These are phyloP conservation scores for Amblyteles armatorius DNA, from an alignment of 2,888 invertebrate genomes.

Conservation along the genomic window DNA sequence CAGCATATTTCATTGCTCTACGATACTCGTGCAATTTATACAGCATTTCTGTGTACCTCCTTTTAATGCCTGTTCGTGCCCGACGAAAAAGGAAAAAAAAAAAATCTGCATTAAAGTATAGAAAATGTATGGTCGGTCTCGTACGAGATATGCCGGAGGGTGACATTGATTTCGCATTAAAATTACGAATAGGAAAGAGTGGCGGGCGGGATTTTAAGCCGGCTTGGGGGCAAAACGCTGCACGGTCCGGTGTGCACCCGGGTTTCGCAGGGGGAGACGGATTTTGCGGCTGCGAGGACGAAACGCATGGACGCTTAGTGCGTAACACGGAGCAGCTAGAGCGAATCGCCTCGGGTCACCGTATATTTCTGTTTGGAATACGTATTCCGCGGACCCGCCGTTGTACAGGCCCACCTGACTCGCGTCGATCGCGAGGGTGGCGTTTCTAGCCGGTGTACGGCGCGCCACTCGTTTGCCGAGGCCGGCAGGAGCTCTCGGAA, in stretches of 20 bases:
- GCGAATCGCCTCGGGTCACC: constrained; percentile 40
- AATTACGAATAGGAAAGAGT: constrained; percentile 57
- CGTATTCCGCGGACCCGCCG: constrained; percentile 14
- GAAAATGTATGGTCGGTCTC: background rate
- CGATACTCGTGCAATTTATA: constrained; percentile 7
- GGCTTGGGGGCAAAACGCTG: constrained; percentile 47
- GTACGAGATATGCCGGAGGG: constrained; percentile 57
- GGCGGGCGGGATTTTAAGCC: constrained; percentile 42
- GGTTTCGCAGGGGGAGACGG: constrained; percentile 25
- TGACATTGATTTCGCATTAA: constrained; percentile 73
- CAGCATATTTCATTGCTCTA: background rate
- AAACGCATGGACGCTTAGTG: constrained; percentile 49
- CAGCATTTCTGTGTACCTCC: background rate
- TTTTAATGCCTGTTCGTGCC: background rate
- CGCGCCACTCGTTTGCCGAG: constrained; percentile 31
- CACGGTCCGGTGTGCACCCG: constrained; percentile 9
- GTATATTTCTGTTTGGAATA: constrained; percentile 45
- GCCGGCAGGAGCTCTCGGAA: constrained; percentile 67
- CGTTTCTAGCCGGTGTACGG: constrained; percentile 1
- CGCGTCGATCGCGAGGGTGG: constrained; percentile 8
- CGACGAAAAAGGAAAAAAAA: background rate
- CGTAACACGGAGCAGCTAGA: background rate
- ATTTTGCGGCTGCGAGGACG: constrained; percentile 4
- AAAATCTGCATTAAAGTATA: background rate
- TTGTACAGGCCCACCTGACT: constrained; percentile 12